Evolutionary conservation across 2,797 vertebrate genomes (phyloP), one percentile per base, ranked within the genome.

Genomic region (Crenichthys baileyi): DNA sequence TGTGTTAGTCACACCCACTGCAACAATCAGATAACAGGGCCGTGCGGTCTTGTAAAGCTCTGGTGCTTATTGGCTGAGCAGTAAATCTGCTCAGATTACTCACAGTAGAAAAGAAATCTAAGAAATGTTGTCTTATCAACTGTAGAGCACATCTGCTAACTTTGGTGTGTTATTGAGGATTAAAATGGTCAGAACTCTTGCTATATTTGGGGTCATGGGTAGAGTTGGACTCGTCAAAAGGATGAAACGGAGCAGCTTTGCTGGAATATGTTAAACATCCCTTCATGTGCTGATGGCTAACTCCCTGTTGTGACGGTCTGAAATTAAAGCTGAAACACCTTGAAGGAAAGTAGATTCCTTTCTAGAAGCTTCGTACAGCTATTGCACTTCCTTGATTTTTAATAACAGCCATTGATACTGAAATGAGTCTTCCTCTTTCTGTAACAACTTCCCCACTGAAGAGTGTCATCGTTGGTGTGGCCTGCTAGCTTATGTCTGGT

Each of bases 21-120:
- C 22, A 81, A 83, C 78, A 82, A 56, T 85, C 46, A 41, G 76
- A 83, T 87, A 82, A 84, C 24, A 11, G 58, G 36, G 29, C 75
- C 12, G 4, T 29, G 70, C 76, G 80, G 78, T 86, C 81, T 79
- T 81, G 71, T 82, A 83, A 88, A 82, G 31, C 24, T n/a, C 26
- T 4, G 29, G 56, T 39, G 60, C 63, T 85, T 79, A 84, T 73
- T 80, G 53, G 79, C 60, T 80, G 71, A 83, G 50, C 73, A 70
- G 78, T 82, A 86, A 86, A 88, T 83, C 60, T 61, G 6, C 72
- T 84, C 46, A 58, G 13, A 39, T 88, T 72, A 46, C 60, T 48
- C 68, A 72, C 56, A 29, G 71, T 51, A 15, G 46, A 68, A 76
- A 76, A 74, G 75, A 77, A 75, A 83, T 44, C 74, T 55, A 77